phyloP scores from a whole-genome alignment of 2,797 vertebrate genomes.

The Pachyuromys duprasi region DNA sequence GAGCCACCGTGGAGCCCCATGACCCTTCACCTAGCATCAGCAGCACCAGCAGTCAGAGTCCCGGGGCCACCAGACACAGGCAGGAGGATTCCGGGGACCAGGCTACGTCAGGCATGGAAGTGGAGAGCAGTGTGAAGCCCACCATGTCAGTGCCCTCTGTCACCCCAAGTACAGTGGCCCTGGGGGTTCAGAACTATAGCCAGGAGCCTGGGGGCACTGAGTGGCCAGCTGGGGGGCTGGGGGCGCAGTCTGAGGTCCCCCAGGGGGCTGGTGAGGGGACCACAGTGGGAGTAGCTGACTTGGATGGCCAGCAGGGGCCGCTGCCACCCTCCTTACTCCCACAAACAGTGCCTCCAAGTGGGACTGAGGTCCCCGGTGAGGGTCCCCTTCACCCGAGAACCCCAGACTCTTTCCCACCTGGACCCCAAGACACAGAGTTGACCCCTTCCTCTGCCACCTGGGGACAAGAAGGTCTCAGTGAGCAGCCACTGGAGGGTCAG shows the following conservation, averaged over 20 bases:
- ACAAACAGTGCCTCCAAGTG: constrained; percentile 55
- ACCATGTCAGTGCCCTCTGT: constrained; percentile 75
- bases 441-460: constrained; percentile 82
- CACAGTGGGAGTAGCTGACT: background rate
- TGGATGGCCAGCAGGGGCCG: constrained; percentile 51
- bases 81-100: constrained; percentile 82
- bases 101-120: constrained; percentile 81
- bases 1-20: constrained; percentile 64
- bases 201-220: constrained; percentile 59
- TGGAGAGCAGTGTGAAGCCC: constrained; percentile 85
- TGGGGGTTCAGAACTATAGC: constrained; percentile 8
- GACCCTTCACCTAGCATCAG: constrained; percentile 64
- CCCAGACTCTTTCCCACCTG: constrained; percentile 75
- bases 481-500: constrained; percentile 78
- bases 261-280: constrained; percentile 63
- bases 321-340: constrained; percentile 36
- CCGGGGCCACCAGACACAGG: constrained; percentile 62
- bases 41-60: constrained; percentile 54
- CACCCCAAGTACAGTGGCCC: constrained; percentile 56
- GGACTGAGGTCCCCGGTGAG: constrained; percentile 23
- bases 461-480: constrained; percentile 67
- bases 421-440: constrained; percentile 75
- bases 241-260: constrained; percentile 51
- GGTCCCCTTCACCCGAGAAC: constrained; percentile 75
- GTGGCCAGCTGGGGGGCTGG: background rate